Evolutionary conservation across 2,113 vertebrate species (phyloP).

Genomic region (Cyanoramphus novaezelandiae): DNA sequence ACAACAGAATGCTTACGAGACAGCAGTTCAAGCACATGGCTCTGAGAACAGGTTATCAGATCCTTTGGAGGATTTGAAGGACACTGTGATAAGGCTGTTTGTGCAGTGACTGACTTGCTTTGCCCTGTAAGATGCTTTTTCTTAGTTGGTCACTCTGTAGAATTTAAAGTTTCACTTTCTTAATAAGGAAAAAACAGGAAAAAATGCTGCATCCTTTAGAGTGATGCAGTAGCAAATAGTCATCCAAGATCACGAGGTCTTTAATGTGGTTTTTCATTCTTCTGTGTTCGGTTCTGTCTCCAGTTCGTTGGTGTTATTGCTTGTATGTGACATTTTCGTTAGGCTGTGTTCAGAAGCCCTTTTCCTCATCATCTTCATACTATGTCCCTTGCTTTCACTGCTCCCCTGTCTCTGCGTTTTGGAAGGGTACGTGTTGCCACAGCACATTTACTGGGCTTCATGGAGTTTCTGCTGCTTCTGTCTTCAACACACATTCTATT

Average conservation of each 20-base stretch:
- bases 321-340: fast-evolving
- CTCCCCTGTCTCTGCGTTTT: background rate
- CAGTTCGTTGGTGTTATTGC: background rate
- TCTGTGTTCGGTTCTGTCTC: background rate
- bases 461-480: background rate
- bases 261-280: fast-evolving
- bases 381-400: background rate
- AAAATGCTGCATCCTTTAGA: background rate
- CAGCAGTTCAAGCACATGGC: background rate
- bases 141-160: background rate
- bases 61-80: background rate
- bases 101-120: background rate
- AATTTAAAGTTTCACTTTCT: background rate
- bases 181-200: background rate
- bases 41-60: background rate
- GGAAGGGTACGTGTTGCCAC: background rate
- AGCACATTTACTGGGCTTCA: background rate
- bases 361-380: too few species aligned
- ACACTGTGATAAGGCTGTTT: background rate
- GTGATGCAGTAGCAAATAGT: background rate
- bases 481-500: background rate
- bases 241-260: background rate
- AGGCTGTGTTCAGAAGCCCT: background rate
- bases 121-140: background rate
- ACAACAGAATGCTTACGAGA: background rate